Evolutionary conservation across 2,113 vertebrate species (phyloP), one percentile per base, ranked within the genome.

Genomic region (Rattus rattus): DNA sequence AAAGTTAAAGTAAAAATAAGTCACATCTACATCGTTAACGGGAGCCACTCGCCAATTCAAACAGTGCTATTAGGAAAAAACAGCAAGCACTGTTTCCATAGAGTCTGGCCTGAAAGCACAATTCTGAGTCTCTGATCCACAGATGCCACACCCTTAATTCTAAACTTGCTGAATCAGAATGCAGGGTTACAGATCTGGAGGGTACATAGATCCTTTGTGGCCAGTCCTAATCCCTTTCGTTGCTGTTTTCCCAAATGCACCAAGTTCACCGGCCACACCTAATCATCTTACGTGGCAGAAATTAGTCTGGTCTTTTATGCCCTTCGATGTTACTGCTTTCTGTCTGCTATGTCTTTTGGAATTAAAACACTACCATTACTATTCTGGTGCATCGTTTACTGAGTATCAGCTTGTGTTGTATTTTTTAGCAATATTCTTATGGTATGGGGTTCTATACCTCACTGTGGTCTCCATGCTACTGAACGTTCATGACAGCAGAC

Each of bases 1-100:
- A 90, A 28, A 20, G 73, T 4, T 4, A 52, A 77, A 91, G n/a
- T 80, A 73, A 92, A 97, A 96, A 86, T 61, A 77, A 5, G 47
- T 52, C 43, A 87, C 24, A 39, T 28, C 65, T 54, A 79, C 20
- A 26, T 10, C 30, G 14, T 77, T 83, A 77, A 61, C 47, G 88
- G 75, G 28, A 96, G 77, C 86, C 52, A 89, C 2, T 24, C 88
- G 52, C 47, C 36, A 86, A 56, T 22, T 26, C 56, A 39, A 47
- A 20, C 3, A 43, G 43, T 43, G 43, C 43, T 43, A 22, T 59
- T 43, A 75, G 16, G 56, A 59, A 83, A 72, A 83, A 67, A 5
- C 36, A 43, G 20, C 65, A 87, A 43, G 20, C 65, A 87, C n/a
- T 39, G 19, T 75, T 80, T 56, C 63, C 8, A 28, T 5, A 70